A percentile compares a stretch with the other conserved stretches of the same genome.
phyloP scores from a whole-genome alignment of 2,888 invertebrate species.

The Cosmorhoe ocellata region DNA sequence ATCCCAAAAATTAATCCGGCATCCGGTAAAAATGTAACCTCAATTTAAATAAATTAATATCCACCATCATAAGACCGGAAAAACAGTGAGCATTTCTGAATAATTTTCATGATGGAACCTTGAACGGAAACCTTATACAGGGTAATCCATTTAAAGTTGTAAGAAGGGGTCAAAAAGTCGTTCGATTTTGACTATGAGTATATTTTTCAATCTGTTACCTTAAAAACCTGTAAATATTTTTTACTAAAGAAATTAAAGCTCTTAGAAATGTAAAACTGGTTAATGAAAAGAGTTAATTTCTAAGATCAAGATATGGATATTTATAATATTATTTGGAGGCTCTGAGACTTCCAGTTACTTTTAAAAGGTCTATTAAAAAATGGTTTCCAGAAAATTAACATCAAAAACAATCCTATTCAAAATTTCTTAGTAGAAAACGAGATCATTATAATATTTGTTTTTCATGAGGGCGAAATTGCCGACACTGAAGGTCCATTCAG shows the following conservation, averaged over 20 bases:
- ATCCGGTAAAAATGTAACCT: constrained; percentile 24
- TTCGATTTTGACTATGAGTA: no score
- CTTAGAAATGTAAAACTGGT: no score
- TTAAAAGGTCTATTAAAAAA: not conserved
- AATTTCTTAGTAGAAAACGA: not conserved
- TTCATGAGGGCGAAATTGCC: no score
- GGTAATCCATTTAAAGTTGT: not conserved
- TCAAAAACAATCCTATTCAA: not conserved
- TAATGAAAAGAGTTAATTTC: no score
- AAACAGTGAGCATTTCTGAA: constrained; percentile 24
- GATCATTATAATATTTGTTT: not conserved
- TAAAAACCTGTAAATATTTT: no score
- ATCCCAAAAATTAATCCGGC: constrained; percentile 15
- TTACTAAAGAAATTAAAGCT: no score
- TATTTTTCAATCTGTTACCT: no score
- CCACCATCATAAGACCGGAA: constrained; percentile 24
- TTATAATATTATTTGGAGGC: no score
- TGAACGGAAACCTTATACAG: constrained; percentile 8
- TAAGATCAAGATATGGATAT: no score
- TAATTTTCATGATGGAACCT: constrained; percentile 20
- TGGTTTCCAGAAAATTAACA: not conserved
- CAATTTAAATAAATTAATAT: constrained; percentile 31
- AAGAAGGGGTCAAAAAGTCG: not conserved
- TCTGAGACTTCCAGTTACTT: not conserved
- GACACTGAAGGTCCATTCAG: no score